phyloP scores from a whole-genome alignment of 2,797 vertebrate species.

The Danio albolineatus region DNA sequence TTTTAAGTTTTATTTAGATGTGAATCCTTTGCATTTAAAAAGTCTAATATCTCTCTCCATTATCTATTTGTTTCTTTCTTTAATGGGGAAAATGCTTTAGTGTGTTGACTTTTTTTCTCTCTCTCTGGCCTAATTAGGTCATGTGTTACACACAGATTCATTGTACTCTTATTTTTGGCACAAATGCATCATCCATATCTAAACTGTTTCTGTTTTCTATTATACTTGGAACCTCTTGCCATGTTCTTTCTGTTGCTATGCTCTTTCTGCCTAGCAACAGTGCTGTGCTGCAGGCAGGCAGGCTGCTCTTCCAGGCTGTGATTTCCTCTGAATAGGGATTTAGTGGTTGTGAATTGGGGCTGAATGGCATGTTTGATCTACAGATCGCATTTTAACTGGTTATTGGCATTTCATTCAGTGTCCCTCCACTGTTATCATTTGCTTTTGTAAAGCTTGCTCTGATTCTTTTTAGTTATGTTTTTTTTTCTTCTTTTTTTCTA shows the following conservation, averaged over 20 bases:
- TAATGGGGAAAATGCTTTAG: no score
- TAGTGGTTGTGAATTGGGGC: neutral
- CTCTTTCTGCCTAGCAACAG: conserved; percentile 48
- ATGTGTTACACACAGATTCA: neutral
- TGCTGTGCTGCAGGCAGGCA: conserved; percentile 28
- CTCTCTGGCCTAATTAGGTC: neutral
- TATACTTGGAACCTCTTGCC: neutral
- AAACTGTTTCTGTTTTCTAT: neutral
- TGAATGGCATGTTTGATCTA: neutral
- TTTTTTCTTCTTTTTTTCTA: neutral
- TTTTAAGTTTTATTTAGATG: no score
- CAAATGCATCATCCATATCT: neutral
- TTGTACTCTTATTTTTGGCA: neutral
- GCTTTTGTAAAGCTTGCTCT: neutral
- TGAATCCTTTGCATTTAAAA: no score
- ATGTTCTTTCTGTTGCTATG: neutral
- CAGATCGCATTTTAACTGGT: conserved; percentile 9
- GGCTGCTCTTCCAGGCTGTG: conserved; percentile 11
- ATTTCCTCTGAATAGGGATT: conserved; percentile 28
- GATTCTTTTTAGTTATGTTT: neutral
- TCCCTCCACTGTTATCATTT: neutral
- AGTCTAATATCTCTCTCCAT: no score
- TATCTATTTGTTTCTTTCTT: no score
- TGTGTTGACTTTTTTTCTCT: neutral
- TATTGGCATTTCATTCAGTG: conserved; percentile 1